Percentiles rank a stretch among this genome's conserved stretches.
Evolutionary conservation across 2,797 vertebrate genomes (phyloP).

Genomic region (Phrynocephalus forsythii): DNA sequence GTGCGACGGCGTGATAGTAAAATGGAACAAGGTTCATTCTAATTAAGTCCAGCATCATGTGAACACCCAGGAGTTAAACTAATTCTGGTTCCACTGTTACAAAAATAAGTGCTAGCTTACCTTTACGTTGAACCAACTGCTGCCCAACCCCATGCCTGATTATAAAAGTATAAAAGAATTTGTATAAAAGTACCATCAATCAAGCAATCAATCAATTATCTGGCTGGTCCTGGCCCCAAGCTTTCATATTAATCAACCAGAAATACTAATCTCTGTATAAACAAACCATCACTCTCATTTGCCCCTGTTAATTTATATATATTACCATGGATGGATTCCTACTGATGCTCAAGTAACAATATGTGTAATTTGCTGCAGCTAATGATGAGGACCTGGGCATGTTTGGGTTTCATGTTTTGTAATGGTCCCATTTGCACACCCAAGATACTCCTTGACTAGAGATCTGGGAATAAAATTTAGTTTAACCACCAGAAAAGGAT

Average conservation of each 20-base stretch:
- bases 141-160: not conserved
- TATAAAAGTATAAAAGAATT: no score
- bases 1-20: constrained; percentile 22
- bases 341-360: not conserved
- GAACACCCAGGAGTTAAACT: constrained; percentile 17
- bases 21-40: constrained; percentile 7
- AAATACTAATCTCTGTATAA: not conserved
- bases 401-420: no score
- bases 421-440: no score
- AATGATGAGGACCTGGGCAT: no score
- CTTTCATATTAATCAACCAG: not conserved
- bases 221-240: not conserved
- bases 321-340: not conserved
- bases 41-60: not conserved
- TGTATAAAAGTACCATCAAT: no score
- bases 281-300: not conserved
- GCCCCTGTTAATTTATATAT: not conserved
- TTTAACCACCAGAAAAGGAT: no score
- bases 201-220: not conserved
- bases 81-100: fast-evolving
- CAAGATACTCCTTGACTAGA: no score
- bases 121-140: not conserved
- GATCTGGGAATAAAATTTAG: no score
- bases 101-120: not conserved
- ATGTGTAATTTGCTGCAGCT: no score